Evolutionary conservation across 2,888 invertebrate genomes (phyloP), one percentile per base, ranked within the genome.

Genomic region (Lycocerus yunnanus): DNA sequence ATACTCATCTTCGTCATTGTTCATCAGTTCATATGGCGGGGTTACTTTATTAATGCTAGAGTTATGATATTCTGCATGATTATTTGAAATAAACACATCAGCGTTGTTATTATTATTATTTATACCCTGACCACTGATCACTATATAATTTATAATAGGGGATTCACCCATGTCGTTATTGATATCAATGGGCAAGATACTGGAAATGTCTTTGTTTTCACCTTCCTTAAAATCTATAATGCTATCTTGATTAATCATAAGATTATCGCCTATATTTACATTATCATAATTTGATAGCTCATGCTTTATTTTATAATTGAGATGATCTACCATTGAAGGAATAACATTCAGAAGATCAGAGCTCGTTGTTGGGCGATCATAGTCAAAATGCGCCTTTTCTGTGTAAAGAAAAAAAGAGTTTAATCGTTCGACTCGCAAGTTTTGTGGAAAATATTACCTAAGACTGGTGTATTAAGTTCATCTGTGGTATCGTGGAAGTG

Each of bases 381-480:
- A 77, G 71, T 77, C 75, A 71, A 77, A 77, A 73, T 65, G 75
- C 77, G 75, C 75, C 74, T 77, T 75, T 75, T 77, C 77, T 77
- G 70, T 27, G n/a, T 75, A 73, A 61, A 10, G 11, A 15, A 65
- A 65, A 10, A 21, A 69, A 73, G 6, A 43, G 6, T 8, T 43
- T 43, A 43, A n/a, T 6, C 1, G n/a, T 5, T 18, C 2, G 14
- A 18, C 11, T 21, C 20, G n/a, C 18, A 14, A 14, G n/a, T 66
- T 16, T 21, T n/a, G 11, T 20, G 14, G 1, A 82, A 82, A 58
- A 63, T 80, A 82, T 84, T 81, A 86, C 86, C 85, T 78, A 85
- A 83, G 78, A 83, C 81, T 15, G 86, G 85, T 58, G 86, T 86
- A 79, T 84, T 84, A 69, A 86, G 82, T 84, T 87, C 87, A 87